phyloP scores from a whole-genome alignment of 2,888 invertebrate genomes.

The Dicyrtoma fusca region DNA sequence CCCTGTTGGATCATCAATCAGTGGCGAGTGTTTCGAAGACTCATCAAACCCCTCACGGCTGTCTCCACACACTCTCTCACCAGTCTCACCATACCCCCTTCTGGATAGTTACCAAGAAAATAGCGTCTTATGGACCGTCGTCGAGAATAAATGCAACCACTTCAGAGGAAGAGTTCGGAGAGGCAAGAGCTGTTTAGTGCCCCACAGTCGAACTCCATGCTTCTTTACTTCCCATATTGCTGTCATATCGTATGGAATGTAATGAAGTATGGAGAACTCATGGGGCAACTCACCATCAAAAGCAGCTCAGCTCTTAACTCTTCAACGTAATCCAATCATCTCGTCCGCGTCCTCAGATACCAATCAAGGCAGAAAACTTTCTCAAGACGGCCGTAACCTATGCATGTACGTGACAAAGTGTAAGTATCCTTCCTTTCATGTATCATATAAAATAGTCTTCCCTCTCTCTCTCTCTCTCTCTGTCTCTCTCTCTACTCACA shows the following conservation, averaged over 20 bases:
- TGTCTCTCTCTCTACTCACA: background rate
- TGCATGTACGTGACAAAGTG: conserved; percentile 3
- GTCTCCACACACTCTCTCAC: background rate
- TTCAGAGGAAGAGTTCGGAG: conserved; percentile 7
- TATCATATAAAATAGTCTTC: background rate
- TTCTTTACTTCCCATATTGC: conserved; percentile 94
- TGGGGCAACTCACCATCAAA: conserved; percentile 50
- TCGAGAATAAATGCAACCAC: conserved; percentile 8
- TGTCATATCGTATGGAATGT: conserved; percentile 84
- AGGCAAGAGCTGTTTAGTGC: conserved; percentile 13
- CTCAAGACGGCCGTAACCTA: conserved; percentile 5
- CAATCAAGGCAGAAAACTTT: conserved; percentile 15
- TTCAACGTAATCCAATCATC: conserved; percentile 12
- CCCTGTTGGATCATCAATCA: conserved; percentile 27
- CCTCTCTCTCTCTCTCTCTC: background rate
- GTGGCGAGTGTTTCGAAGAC: conserved; percentile 20
- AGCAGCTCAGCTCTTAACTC: conserved; percentile 16
- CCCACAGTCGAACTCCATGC: conserved; percentile 77
- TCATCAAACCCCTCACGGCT: background rate
- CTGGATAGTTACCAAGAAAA: background rate
- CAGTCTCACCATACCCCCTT: conserved; percentile 14
- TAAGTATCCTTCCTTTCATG: background rate
- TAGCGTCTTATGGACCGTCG: background rate
- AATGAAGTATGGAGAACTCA: conserved; percentile 70
- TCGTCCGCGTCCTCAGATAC: background rate